Evolutionary conservation across 2,797 vertebrate genomes (phyloP).

Genomic region (Hyperoplus immaculatus): DNA sequence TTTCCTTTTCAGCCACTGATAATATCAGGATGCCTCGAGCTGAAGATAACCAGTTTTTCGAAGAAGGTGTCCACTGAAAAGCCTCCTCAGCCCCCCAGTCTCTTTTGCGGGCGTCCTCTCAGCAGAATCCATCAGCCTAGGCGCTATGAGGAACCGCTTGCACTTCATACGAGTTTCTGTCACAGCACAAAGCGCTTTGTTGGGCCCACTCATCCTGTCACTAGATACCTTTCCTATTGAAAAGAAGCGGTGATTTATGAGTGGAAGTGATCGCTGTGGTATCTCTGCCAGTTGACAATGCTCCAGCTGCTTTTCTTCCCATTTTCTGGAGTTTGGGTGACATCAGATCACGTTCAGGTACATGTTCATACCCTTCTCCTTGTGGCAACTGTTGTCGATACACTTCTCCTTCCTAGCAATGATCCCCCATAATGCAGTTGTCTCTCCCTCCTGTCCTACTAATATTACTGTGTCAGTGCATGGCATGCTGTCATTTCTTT

Average conservation of each 20-base stretch:
- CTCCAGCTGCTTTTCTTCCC: conserved; percentile 62
- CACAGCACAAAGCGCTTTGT: conserved; percentile 67
- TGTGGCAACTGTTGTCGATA: conserved; percentile 47
- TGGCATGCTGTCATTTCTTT: conserved; percentile 42
- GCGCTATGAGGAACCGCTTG: conserved; percentile 28
- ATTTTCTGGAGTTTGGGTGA: conserved; percentile 52
- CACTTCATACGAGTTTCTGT: conserved; percentile 57
- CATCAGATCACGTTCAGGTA: conserved; percentile 61
- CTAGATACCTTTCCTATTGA: conserved; percentile 80
- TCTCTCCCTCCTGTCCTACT: conserved; percentile 17
- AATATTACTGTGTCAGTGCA: conserved; percentile 51
- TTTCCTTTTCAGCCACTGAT: background rate
- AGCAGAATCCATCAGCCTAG: conserved; percentile 28
- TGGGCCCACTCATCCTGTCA: conserved; percentile 75
- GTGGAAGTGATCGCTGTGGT: conserved; percentile 87
- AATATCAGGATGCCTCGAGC: conserved; percentile 1
- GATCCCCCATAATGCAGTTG: conserved; percentile 13
- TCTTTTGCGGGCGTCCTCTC: conserved; percentile 28
- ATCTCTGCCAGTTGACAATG: conserved; percentile 80
- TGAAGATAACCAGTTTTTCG: conserved; percentile 6
- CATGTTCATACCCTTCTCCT: conserved; percentile 54
- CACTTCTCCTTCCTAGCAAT: conserved; percentile 30
- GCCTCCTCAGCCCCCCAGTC: conserved; percentile 9
- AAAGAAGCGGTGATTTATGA: conserved; percentile 77
- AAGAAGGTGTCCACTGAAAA: background rate